Percentiles rank a stretch among this genome's conserved stretches.
Conservation (phyloP, 2,113 vertebrate species). For the Electrona antarctica region DNA sequence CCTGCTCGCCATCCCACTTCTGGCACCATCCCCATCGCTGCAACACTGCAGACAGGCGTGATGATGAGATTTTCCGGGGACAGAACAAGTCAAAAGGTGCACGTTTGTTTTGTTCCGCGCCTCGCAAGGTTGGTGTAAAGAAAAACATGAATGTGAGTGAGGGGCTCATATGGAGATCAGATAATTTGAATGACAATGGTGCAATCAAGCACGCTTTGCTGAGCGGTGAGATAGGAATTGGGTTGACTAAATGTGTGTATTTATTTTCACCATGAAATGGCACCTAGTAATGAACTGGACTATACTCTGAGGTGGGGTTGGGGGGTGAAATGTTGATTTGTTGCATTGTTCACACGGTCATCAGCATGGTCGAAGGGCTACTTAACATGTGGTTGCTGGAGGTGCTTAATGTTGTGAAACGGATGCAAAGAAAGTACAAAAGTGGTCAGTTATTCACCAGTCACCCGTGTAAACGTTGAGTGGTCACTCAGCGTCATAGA, state of each 20-base stretch:
- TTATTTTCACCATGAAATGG: background rate
- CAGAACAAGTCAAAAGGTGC: background rate
- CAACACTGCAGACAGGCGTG: too few species aligned
- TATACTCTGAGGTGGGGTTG: conserved; percentile 11
- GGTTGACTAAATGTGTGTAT: conserved; percentile 29
- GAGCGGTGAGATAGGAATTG: background rate
- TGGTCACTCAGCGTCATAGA: too few species aligned
- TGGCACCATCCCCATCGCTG: background rate
- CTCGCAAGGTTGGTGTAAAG: background rate
- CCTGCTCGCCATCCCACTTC: background rate
- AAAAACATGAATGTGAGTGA: background rate
- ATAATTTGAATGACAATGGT: conserved; percentile 60
- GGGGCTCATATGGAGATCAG: conserved; percentile 35
- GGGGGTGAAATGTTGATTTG: background rate
- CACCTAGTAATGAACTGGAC: background rate
- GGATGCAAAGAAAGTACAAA: too few species aligned
- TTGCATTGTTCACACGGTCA: too few species aligned
- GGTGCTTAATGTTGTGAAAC: too few species aligned
- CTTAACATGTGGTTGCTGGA: too few species aligned
- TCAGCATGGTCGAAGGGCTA: too few species aligned
- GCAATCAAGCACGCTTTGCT: conserved; percentile 44
- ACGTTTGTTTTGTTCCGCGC: background rate
- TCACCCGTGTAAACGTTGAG: too few species aligned
- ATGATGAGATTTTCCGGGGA: background rate
- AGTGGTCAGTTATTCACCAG: too few species aligned